Evolutionary conservation across 2,888 invertebrate species (phyloP).

Genomic region (Lacanobia wlatinum): DNA sequence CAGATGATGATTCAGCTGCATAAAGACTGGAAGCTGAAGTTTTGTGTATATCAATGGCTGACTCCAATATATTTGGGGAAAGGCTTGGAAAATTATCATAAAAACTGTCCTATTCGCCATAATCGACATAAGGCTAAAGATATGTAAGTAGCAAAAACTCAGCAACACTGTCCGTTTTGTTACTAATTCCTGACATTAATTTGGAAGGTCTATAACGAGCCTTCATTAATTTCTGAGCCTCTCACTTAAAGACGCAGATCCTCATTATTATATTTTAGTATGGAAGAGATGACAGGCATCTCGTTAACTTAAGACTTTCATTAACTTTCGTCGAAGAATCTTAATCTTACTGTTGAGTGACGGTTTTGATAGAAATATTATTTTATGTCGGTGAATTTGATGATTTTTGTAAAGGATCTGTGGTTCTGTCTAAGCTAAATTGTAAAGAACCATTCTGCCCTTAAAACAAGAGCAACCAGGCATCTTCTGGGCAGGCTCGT

Average conservation of each 20-base stretch:
- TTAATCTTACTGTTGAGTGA: not conserved
- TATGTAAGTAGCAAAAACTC: not conserved
- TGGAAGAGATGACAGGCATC: conserved; percentile 13
- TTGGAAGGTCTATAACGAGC: conserved; percentile 4
- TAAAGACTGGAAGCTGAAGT: no score
- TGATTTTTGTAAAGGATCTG: no score
- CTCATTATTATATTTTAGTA: conserved; percentile 21
- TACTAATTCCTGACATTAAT: not conserved
- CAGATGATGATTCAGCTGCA: no score
- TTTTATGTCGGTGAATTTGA: not conserved
- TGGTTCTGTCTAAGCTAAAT: no score
- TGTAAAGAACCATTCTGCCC: no score
- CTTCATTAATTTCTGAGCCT: conserved; percentile 7
- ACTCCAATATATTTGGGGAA: no score
- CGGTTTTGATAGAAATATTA: not conserved
- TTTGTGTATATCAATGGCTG: no score
- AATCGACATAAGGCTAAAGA: not conserved
- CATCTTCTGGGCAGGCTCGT: no score
- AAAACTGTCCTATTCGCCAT: not conserved
- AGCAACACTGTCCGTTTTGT: not conserved
- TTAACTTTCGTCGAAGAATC: conserved; percentile 15
- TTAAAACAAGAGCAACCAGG: no score
- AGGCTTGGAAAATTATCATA: no score
- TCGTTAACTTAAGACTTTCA: not conserved
- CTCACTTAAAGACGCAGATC: not conserved